Base-by-base conservation (phyloP, 2,888 invertebrate species). In the Sinodicranocentrus sp. region DNA sequence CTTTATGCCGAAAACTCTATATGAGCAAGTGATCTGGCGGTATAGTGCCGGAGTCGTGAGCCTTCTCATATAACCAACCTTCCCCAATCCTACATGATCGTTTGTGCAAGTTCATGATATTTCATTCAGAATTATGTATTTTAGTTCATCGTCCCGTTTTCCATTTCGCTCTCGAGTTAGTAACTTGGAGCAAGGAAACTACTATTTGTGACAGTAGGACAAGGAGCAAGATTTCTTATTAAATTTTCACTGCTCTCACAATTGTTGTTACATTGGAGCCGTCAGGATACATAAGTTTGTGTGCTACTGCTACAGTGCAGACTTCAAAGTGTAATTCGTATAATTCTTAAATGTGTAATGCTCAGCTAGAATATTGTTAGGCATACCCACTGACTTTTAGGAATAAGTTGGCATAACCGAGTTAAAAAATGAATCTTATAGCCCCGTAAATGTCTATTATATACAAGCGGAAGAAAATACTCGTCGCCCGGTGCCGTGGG, bases 371-470 rank as follows among this genome's bases (percentile, higher is more conserved):
- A n/a, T n/a, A n/a, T n/a, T n/a, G n/a, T n/a, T 33, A 33, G 33
- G 33, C 10, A 33, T 33, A n/a, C n/a, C n/a, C n/a, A n/a, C 33
- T 33, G 5, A 59, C 6, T 59, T 59, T 59, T 15, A 59, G 59
- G 21, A 59, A 8, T 17, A 52, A 8, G 52, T 33, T 54, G 54
- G 33, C 54, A 54, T 19, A 70, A 44, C 19, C 1, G 61, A 54
- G 13, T 61, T 21, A 15, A 68, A 78, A 78, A 78, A 78, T 48
- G 70, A 63, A 77, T 77, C 59, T 44, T 71, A 43, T 43, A 68
- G 77, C 39, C n/a, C 48, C 26, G 70, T 70, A 71, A 70, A 52
- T 79, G 71, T 63, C 78, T 68, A 78, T 79, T 67, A 82, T 73
- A 57, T 59, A 44, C 25, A 54, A 54, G 67, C 28, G 65, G n/a